A percentile compares a stretch with the other conserved stretches of the same genome.
phyloP scores from a whole-genome alignment of 2,797 vertebrate species.

The Acipenser oxyrinchus region DNA sequence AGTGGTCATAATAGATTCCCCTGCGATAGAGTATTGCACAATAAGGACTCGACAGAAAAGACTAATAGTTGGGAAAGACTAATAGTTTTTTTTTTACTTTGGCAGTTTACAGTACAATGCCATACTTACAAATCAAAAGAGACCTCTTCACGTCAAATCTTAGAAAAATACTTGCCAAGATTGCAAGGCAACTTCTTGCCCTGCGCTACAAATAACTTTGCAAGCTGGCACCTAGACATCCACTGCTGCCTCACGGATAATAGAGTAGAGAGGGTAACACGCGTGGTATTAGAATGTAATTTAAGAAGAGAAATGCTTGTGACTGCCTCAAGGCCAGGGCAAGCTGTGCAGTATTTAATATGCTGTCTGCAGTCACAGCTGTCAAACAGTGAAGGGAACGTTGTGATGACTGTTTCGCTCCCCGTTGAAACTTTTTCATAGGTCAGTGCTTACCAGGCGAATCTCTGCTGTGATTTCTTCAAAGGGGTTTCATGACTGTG shows the following conservation, averaged over 20 bases:
- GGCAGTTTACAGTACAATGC: background rate
- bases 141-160: background rate
- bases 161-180: conserved; percentile 7
- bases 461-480: too few relatives aligned
- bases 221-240: conserved; percentile 5
- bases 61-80: too few relatives aligned
- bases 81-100: background rate
- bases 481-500: too few relatives aligned
- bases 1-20: too few relatives aligned
- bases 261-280: conserved; percentile 35
- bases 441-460: background rate
- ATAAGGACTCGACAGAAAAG: too few relatives aligned
- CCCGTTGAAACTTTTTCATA: background rate
- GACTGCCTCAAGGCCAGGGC: conserved; percentile 42
- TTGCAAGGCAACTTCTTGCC: background rate
- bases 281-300: conserved; percentile 42
- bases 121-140: background rate
- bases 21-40: too few relatives aligned
- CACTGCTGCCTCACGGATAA: background rate
- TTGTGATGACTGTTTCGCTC: background rate
- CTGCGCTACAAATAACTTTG: background rate
- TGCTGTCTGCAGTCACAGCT: conserved; percentile 7
- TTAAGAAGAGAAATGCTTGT: conserved; percentile 46
- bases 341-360: conserved; percentile 8
- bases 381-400: background rate